Evolutionary conservation across 2,797 vertebrate species (phyloP).

Genomic region (Phyllotis vaccarum): DNA sequence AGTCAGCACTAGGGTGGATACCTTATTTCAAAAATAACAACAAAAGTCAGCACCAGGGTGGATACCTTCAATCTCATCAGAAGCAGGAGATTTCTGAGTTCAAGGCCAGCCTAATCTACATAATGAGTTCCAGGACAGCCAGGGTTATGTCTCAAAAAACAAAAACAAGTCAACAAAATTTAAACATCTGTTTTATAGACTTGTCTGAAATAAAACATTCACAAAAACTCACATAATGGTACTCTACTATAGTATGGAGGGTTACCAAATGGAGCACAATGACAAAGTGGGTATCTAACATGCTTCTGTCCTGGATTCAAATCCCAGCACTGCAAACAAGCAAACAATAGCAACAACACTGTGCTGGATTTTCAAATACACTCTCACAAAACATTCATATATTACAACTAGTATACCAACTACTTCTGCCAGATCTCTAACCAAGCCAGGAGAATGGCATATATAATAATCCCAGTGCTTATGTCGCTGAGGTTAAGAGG

Average conservation of each 20-base stretch:
- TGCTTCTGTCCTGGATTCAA: neutral
- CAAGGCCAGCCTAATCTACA: neutral
- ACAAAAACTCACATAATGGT: neutral
- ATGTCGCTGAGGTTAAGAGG: neutral
- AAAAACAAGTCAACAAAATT: neutral
- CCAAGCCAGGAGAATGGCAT: neutral
- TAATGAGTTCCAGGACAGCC: neutral
- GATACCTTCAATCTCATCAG: neutral
- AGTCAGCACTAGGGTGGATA: no score
- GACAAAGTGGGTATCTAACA: neutral
- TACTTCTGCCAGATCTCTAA: constrained; percentile 45
- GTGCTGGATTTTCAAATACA: constrained; percentile 33
- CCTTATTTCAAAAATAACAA: neutral
- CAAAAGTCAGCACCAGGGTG: neutral
- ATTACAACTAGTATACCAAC: neutral
- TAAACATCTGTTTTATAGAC: neutral
- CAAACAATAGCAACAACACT: neutral
- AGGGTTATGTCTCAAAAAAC: neutral
- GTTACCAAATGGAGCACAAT: neutral
- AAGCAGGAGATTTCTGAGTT: neutral
- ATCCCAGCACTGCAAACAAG: neutral
- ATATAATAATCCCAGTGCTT: neutral
- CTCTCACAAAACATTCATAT: neutral
- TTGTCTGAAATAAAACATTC: neutral
- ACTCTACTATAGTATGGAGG: neutral